Evolutionary conservation across 2,797 vertebrate species (phyloP).

Genomic region (Schizopygopsis malacanthus): DNA sequence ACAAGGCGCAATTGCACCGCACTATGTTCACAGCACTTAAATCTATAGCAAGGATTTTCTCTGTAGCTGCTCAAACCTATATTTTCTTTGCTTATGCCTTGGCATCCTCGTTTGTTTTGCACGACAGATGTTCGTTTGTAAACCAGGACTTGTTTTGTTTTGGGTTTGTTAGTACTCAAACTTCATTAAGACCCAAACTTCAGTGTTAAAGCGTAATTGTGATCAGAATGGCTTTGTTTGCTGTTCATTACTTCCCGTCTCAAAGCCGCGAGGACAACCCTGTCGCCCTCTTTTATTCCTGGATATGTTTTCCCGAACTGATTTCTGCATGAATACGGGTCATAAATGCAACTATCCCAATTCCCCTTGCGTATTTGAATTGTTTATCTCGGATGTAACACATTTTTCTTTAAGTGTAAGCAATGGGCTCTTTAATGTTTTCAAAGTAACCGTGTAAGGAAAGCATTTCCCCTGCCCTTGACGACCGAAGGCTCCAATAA

Average conservation of each 20-base stretch:
- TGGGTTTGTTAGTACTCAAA: constrained; percentile 42
- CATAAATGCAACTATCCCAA: constrained; percentile 7
- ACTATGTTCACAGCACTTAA: not conserved
- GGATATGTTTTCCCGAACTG: constrained; percentile 73
- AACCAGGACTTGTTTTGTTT: not conserved
- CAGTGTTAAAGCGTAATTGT: constrained; percentile 60
- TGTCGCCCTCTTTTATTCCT: constrained; percentile 74
- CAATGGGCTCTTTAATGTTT: constrained; percentile 2
- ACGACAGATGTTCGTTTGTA: constrained; percentile 12
- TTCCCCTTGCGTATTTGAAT: constrained; percentile 7
- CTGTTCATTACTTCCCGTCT: constrained; percentile 63
- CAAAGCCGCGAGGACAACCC: constrained; percentile 72
- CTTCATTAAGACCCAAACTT: constrained; percentile 53
- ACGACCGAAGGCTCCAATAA: constrained; percentile 5
- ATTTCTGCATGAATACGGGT: constrained; percentile 40
- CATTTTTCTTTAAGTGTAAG: not conserved
- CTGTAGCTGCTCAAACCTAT: not conserved
- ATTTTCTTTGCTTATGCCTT: not conserved
- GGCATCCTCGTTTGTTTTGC: not conserved
- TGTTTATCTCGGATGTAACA: constrained; percentile 5
- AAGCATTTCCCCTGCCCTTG: not conserved
- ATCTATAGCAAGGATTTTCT: not conserved
- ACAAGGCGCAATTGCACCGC: not conserved
- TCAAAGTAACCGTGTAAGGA: not conserved
- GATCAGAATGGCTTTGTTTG: constrained; percentile 74